These are phyloP conservation scores for Botia almorhae DNA, from an alignment of 2,797 vertebrate genomes.

Conservation along the genomic window DNA sequence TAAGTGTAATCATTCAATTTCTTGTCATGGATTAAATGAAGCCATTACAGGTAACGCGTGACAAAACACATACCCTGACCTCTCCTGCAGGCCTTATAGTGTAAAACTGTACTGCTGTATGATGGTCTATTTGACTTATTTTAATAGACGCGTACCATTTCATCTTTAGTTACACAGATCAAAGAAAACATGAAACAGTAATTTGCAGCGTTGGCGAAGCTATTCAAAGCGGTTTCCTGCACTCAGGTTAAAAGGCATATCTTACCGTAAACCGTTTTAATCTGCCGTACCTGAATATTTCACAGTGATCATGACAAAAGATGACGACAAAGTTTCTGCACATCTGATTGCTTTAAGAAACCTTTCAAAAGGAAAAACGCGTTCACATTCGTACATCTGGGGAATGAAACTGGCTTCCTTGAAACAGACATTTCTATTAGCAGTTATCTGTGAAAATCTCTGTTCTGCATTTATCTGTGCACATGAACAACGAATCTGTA, in stretches of 20 bases:
- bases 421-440: not conserved
- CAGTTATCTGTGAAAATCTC: slow-evolving; percentile 15
- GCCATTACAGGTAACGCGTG: not conserved
- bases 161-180: not conserved
- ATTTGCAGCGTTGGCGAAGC: not conserved
- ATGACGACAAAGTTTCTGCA: not conserved
- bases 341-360: slow-evolving; percentile 9
- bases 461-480: slow-evolving; percentile 23
- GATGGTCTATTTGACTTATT: slow-evolving; percentile 5
- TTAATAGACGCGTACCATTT: slow-evolving; percentile 3
- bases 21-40: slow-evolving; percentile 11
- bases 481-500: slow-evolving; percentile 21
- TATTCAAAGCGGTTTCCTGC: slow-evolving; percentile 5
- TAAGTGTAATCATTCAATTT: slow-evolving; percentile 25
- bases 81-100: not conserved
- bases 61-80: slow-evolving; percentile 6
- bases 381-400: slow-evolving; percentile 31
- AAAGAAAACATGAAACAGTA: not conserved
- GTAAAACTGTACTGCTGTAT: not conserved
- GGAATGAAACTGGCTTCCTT: not conserved
- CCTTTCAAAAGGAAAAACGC: not conserved
- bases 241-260: slow-evolving; percentile 1
- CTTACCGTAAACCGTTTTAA: not conserved
- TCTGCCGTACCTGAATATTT: slow-evolving; percentile 38
- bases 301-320: slow-evolving; percentile 41